phyloP scores from a whole-genome alignment of 2,113 vertebrate genomes.

The Hystrix cristata region DNA sequence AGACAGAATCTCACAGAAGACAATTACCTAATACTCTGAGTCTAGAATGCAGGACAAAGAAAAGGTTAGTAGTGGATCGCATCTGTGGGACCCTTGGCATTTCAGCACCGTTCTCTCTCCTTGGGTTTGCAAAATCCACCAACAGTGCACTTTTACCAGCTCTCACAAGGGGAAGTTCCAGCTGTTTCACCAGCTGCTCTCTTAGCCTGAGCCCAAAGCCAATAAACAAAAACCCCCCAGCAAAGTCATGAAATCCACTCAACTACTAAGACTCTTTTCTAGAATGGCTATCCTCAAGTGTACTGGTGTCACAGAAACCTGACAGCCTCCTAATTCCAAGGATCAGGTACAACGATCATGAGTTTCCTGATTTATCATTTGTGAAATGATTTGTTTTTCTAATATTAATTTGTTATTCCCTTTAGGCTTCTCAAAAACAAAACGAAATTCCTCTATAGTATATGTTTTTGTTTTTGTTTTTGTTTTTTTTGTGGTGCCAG shows the following conservation, averaged over 20 bases:
- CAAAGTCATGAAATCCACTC: not conserved
- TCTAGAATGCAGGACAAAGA: not conserved
- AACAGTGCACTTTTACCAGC: constrained; percentile 40
- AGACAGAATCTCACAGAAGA: not conserved
- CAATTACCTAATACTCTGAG: not conserved
- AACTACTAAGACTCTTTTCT: not conserved
- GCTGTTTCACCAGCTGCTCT: constrained; percentile 70
- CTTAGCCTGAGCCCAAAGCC: constrained; percentile 54
- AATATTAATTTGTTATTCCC: not conserved
- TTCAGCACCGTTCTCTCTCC: constrained; percentile 1
- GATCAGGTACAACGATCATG: constrained; percentile 17
- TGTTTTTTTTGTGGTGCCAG: no score
- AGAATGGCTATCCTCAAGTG: not conserved
- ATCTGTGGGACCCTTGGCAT: not conserved
- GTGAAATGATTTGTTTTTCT: not conserved
- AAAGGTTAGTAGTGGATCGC: not conserved
- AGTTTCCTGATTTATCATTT: constrained; percentile 40
- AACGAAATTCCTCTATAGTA: constrained; percentile 38
- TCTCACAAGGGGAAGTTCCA: constrained; percentile 55
- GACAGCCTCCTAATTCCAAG: not conserved
- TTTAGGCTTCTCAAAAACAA: constrained; percentile 63
- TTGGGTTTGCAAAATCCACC: constrained; percentile 49
- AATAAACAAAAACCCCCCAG: constrained; percentile 46
- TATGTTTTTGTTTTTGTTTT: not conserved
- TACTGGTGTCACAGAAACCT: not conserved